Base-by-base conservation (phyloP, 2,888 invertebrate species). In the Lithophane leautieri region DNA sequence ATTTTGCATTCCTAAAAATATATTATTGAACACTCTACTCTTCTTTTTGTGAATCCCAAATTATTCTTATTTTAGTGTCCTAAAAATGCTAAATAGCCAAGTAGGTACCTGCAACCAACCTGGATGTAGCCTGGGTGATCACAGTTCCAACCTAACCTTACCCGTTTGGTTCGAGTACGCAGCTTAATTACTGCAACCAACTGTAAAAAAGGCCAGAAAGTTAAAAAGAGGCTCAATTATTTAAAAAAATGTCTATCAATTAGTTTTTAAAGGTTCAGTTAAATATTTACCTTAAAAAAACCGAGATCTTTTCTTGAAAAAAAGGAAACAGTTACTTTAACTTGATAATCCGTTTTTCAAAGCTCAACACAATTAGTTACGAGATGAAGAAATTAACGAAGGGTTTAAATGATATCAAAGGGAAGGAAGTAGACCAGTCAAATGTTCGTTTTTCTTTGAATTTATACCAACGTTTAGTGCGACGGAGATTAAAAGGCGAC, bases 351-450 rank as follows among this genome's bases (percentile, higher is more conserved):
- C 56, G 68, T 66, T 79, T 66, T 56, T 52, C 54, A 58, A 79
- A 70, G 25, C 68, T 60, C 19, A 79, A 82, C 44, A 40, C 22
- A 66, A 76, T 61, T 78, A 42, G 54, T 60, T 12, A 54, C 3
- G 22, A 79, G 34, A 61, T 79, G n/a, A 75, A 72, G 47, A 71
- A 80, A 84, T 70, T 74, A 72, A 60, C 62, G 62, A 84, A 79
- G 61, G 84, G 65, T 16, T 66, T 62, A 58, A 66, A 58, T 44
- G 14, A 28, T 67, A 70, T 73, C 70, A 76, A 82, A 76, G 76
- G 42, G 28, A 60, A 63, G 11, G 16, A 22, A 67, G 54, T 62
- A 25, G 65, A 40, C 47, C 60, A 54, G 54, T 42, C 12, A 67
- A 81, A 60, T 61, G 70, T 67, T 19, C 72, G 44, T 61, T 79